Evolutionary conservation across 2,888 invertebrate genomes (phyloP).

Genomic region (Chymomyza caudatula): DNA sequence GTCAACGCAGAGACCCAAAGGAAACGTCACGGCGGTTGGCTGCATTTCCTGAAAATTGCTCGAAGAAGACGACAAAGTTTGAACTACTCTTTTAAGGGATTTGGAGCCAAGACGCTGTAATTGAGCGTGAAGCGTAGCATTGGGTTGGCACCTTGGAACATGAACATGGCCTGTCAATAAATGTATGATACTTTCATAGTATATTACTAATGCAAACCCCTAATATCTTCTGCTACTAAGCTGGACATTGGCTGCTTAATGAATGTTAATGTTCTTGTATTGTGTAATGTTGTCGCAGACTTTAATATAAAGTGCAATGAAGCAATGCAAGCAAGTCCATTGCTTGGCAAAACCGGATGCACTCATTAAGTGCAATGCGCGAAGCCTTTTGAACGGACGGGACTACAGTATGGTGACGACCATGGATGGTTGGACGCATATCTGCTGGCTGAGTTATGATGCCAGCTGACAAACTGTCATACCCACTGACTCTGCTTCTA

Average conservation of each 20-base stretch:
- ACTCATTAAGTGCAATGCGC: constrained; percentile 62
- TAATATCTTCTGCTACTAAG: constrained; percentile 15
- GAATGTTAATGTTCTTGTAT: constrained; percentile 60
- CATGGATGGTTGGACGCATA: not conserved
- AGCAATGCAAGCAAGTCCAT: constrained; percentile 49
- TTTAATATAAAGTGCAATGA: constrained; percentile 70
- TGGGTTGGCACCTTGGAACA: constrained; percentile 50
- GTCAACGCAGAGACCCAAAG: constrained; percentile 21
- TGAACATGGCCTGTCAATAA: not conserved
- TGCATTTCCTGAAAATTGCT: constrained; percentile 53
- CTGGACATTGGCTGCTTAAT: constrained; percentile 46
- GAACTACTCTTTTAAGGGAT: constrained; percentile 48
- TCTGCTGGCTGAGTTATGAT: constrained; percentile 60
- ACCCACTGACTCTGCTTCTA: constrained; percentile 6
- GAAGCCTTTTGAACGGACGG: constrained; percentile 41
- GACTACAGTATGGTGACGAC: not conserved
- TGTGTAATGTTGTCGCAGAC: constrained; percentile 54
- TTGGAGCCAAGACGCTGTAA: constrained; percentile 23
- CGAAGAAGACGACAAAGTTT: constrained; percentile 37
- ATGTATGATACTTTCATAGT: not conserved
- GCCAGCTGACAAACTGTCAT: constrained; percentile 71
- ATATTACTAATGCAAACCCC: constrained; percentile 31
- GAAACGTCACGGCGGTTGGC: constrained; percentile 70
- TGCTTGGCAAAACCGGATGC: constrained; percentile 49
- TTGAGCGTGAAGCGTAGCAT: constrained; percentile 63